Base-by-base conservation (phyloP, 64 coral and sea anemone species). In the Stylophora pistillata region DNA sequence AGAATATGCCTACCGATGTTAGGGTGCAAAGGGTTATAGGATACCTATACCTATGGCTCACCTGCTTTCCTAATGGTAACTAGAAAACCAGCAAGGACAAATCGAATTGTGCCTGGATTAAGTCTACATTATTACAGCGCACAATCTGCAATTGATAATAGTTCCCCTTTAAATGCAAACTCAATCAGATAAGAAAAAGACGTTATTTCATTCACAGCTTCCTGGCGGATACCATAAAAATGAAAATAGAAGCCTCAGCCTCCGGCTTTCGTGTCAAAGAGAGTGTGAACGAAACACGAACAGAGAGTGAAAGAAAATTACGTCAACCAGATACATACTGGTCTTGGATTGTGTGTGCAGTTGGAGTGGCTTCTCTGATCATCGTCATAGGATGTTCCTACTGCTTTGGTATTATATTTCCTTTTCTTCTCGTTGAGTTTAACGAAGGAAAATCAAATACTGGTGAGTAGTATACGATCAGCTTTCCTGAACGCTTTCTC, bases 371-470 rank as follows among this genome's bases (percentile, higher is more conserved):
- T 15, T 93, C 32, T 30, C 34, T 32, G 2, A 34, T 88, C 13
- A 88, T 93, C 47, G 58, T 74, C 0, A 11, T 88, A 17, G 91
- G 91, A 21, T 82, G 58, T 7, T 15, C 77, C 0, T 82, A 93
- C 32, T 74, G 86, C 54, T 93, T 88, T 63, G 86, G 91, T 2
- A 58, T 93, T 15, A 63, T 93, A 41, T 84, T 74, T 20, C 86
- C 91, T 25, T n/a, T 5, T 11, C 78, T 93, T 31, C 73, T 93
- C 13, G 65, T 82, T 37, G 86, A 88, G 55, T 93, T 93, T 69
- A 72, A 89, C 54, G 62, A 75, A 89, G 86, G 91, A 10, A 78
- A 74, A 89, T 87, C 86, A 10, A 85, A 60, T 66, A 93, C 91
- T 20, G 91, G 91, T 93, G 61, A 79, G 75, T 78, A 57, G 31